Percentiles rank a stretch among this genome's conserved stretches.
phyloP scores from a whole-genome alignment of 2,888 invertebrate genomes.

The Ecdyonurus torrentis region DNA sequence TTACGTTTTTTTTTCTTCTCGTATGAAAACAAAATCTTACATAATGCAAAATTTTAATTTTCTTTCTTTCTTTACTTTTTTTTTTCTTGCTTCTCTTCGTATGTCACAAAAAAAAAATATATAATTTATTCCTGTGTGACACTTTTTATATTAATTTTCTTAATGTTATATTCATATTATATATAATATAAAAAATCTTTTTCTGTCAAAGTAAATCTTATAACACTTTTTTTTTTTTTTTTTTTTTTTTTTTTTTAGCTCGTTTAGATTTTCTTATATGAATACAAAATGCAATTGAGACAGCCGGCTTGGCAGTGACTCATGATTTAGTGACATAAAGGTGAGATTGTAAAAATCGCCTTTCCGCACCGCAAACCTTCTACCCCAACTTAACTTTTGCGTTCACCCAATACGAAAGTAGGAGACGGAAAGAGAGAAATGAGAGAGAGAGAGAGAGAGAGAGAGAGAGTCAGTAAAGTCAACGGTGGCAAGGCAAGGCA shows the following conservation, averaged over 20 bases:
- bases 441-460: not conserved
- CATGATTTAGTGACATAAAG: not conserved
- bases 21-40: too few species aligned
- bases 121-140: not conserved
- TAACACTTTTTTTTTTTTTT: too few species aligned
- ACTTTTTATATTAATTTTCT: not conserved
- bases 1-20: too few species aligned
- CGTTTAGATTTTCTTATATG: not conserved
- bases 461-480: not conserved
- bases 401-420: not conserved
- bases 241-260: not conserved
- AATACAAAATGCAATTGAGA: not conserved
- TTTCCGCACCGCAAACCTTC: not conserved
- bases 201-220: not conserved
- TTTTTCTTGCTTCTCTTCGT: too few species aligned
- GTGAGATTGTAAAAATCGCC: not conserved
- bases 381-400: not conserved
- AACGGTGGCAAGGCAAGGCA: not conserved
- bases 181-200: not conserved
- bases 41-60: too few species aligned
- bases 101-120: too few species aligned
- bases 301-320: not conserved
- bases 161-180: not conserved
- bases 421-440: not conserved
- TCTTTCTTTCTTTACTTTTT: too few species aligned